Evolutionary conservation across 2,113 vertebrate species (phyloP).

Genomic region (Vidua macroura): DNA sequence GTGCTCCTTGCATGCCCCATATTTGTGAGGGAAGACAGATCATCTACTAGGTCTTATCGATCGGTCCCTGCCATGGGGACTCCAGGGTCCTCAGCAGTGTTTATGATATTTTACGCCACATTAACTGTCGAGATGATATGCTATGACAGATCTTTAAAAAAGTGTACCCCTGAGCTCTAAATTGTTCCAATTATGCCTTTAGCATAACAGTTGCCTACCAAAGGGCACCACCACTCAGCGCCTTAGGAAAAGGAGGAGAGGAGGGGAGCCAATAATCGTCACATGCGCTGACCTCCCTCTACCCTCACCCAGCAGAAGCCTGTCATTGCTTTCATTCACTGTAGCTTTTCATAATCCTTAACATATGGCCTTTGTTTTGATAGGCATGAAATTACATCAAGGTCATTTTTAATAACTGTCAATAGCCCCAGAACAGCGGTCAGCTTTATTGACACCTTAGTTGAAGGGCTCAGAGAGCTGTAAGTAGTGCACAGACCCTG

Average conservation of each 20-base stretch:
- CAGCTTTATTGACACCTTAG: constrained; percentile 84
- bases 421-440: constrained; percentile 84
- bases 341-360: constrained; percentile 78
- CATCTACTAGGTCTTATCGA: not conserved
- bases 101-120: constrained; percentile 55
- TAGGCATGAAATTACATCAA: constrained; percentile 93
- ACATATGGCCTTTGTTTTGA: constrained; percentile 85
- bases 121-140: constrained; percentile 52
- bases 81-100: constrained; percentile 37
- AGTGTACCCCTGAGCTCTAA: constrained; percentile 50
- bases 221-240: not conserved
- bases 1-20: not conserved
- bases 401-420: constrained; percentile 97
- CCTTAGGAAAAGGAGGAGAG: constrained; percentile 25
- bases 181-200: constrained; percentile 62
- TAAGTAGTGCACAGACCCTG: constrained; percentile 57
- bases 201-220: constrained; percentile 54
- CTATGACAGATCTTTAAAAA: constrained; percentile 59
- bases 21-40: not conserved
- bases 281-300: not conserved
- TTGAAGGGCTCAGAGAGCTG: constrained; percentile 77
- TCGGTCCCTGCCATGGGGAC: not conserved
- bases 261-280: constrained; percentile 35
- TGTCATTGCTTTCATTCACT: constrained; percentile 45
- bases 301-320: constrained; percentile 12